Evolutionary conservation across 2,113 vertebrate genomes (phyloP).

Genomic region (Ophthalmolycus amberensis): DNA sequence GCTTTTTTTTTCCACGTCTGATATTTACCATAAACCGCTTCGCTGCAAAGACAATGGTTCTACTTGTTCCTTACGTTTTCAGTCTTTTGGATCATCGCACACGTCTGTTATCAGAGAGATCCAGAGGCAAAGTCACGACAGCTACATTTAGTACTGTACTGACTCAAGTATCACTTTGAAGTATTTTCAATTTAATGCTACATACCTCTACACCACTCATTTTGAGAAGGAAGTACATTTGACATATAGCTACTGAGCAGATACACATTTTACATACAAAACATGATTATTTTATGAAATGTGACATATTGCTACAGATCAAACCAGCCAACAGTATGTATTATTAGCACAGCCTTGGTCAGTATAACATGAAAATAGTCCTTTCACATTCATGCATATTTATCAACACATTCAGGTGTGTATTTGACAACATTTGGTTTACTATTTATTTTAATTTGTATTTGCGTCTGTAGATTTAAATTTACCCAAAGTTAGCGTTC

Average conservation of each 20-base stretch:
- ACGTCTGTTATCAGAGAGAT: neutral
- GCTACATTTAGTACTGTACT: neutral
- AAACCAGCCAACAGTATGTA: neutral
- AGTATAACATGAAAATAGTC: neutral
- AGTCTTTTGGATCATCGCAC: neutral
- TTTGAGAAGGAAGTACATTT: neutral
- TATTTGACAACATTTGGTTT: too few relatives aligned
- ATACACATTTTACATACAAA: neutral
- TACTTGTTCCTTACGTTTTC: neutral
- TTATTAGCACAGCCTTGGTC: neutral
- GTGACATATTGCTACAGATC: neutral
- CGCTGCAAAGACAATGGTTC: conserved; percentile 4
- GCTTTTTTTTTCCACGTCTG: conserved; percentile 10
- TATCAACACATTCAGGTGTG: too few relatives aligned
- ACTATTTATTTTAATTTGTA: too few relatives aligned
- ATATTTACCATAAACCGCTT: conserved; percentile 4
- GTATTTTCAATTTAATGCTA: neutral
- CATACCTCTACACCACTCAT: neutral
- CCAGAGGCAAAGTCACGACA: neutral
- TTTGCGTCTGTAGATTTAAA: too few relatives aligned
- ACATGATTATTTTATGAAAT: neutral
- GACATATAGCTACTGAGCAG: neutral
- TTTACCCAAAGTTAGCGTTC: too few relatives aligned
- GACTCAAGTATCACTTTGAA: neutral
- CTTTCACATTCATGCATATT: neutral